Base-by-base conservation (phyloP, 2,888 invertebrate species). In the Phymatocera aterrima region DNA sequence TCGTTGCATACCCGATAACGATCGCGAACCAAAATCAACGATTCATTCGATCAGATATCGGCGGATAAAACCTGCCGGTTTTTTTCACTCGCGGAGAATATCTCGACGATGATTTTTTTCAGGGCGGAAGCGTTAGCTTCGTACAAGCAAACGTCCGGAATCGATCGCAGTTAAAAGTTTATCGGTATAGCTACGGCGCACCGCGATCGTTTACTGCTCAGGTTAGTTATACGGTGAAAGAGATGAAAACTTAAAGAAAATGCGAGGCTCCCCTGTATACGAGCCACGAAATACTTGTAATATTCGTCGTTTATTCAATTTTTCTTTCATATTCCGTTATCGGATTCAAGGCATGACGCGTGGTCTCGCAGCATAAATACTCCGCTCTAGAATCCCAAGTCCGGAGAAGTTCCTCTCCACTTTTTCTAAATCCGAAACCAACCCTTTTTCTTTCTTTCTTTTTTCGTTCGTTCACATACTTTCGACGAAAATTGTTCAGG, bases 91-190 rank as follows among this genome's bases (percentile, higher is more conserved):
- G n/a, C n/a, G 37, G 18, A 64, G 61, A 64, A 64, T 64, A n/a
- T 68, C n/a, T 24, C 31, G 24, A 24, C 68, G 46, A 28, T n/a
- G n/a, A n/a, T n/a, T n/a, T n/a, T n/a, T n/a, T n/a, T n/a, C n/a
- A n/a, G n/a, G n/a, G n/a, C 6, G 28, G 40, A 34, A 43, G 21
- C n/a, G 68, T 43, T 15, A 68, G 24, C 18, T 68, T 5, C 21
- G 24, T 24, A 21, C 68, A 34, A 46, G 68, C 46, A 28, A 40
- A 68, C 24, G 28, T 46, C 15, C 24, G 31, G 18, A 68, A 68
- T 68, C 68, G 68, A 68, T 68, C 24, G 24, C 68, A 68, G 46
- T 68, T 43, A 68, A 68, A 68, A 68, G 3, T 43, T 68, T 68
- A 43, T 46, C 15, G 68, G 24, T 24, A n/a, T 18, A 18, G 34